Percentiles rank a stretch among this genome's conserved stretches.
phyloP scores from a whole-genome alignment of 1,140 invertebrate genomes.

The Aphaenogaster rudis region DNA sequence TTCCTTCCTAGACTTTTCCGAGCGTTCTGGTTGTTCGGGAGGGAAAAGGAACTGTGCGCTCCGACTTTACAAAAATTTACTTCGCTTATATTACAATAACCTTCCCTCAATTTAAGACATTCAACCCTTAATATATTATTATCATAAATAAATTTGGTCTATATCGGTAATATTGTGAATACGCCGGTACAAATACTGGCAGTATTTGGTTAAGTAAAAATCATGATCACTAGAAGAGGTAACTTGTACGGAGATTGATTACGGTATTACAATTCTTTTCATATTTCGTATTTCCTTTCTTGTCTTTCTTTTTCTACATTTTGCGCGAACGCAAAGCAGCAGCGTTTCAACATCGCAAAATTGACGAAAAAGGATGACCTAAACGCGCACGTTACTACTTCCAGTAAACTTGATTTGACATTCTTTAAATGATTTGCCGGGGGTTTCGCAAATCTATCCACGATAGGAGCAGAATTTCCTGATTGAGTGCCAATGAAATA shows the following conservation, averaged over 20 bases:
- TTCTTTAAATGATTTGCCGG: conserved; percentile 79
- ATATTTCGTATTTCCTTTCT: conserved; percentile 27
- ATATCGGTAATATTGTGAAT: conserved; percentile 87
- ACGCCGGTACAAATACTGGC: conserved; percentile 85
- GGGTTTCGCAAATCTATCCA: conserved; percentile 80
- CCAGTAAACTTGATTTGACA: conserved; percentile 77
- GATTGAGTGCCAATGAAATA: conserved; percentile 25
- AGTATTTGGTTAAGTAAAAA: conserved; percentile 86
- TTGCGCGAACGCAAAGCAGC: neutral
- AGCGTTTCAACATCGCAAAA: conserved; percentile 13
- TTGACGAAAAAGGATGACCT: conserved; percentile 59
- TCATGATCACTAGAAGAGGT: conserved; percentile 80
- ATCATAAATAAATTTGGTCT: conserved; percentile 88
- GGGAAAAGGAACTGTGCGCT: conserved; percentile 85
- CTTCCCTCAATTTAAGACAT: conserved; percentile 83
- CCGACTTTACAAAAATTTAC: conserved; percentile 84
- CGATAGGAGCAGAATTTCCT: conserved; percentile 58
- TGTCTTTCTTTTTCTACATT: neutral
- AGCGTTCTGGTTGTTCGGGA: conserved; percentile 73
- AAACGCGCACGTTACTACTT: conserved; percentile 74
- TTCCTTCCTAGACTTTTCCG: conserved; percentile 69
- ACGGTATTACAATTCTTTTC: conserved; percentile 37
- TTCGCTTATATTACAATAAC: conserved; percentile 85
- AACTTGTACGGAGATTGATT: conserved; percentile 67
- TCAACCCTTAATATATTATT: conserved; percentile 87